phyloP scores from a whole-genome alignment of 1,140 invertebrate species.

The Thaumatotibia leucotreta region DNA sequence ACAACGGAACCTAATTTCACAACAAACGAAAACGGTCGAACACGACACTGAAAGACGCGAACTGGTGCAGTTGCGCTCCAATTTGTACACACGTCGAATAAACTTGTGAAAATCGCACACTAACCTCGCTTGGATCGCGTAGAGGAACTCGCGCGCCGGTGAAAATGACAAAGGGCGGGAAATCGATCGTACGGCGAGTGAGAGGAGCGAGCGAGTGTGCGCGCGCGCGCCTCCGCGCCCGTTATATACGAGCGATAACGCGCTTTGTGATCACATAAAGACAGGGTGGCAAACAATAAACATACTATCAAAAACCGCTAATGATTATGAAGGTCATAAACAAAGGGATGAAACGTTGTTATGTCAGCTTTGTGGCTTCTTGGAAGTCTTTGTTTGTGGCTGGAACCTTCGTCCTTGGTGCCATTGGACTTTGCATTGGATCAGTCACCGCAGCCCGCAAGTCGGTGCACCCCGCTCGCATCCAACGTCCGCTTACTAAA shows the following conservation, averaged over 20 bases:
- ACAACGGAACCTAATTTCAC: background rate
- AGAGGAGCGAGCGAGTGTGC: constrained; percentile 55
- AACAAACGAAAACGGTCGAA: background rate
- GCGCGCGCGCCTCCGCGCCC: constrained; percentile 47
- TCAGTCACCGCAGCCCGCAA: background rate
- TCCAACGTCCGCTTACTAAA: background rate
- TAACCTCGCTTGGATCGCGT: constrained; percentile 54
- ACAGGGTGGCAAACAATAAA: constrained; percentile 9
- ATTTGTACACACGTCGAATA: constrained; percentile 27
- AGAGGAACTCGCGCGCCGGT: constrained; percentile 49
- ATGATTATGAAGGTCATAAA: background rate
- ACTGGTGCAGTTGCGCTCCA: constrained; percentile 28
- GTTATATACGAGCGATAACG: constrained; percentile 63
- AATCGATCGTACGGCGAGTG: constrained; percentile 49
- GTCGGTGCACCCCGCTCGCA: background rate
- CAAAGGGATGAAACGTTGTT: background rate
- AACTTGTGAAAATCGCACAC: constrained; percentile 49
- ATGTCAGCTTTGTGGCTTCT: background rate
- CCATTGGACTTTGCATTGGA: background rate
- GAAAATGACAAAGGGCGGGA: constrained; percentile 53
- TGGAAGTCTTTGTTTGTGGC: background rate
- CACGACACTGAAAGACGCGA: constrained; percentile 20
- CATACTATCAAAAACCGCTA: background rate
- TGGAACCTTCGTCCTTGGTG: background rate
- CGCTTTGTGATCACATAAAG: constrained; percentile 19